Evolutionary conservation across 2,113 vertebrate species (phyloP), one percentile per base, ranked within the genome.

Genomic region (Toxotes jaculatrix): DNA sequence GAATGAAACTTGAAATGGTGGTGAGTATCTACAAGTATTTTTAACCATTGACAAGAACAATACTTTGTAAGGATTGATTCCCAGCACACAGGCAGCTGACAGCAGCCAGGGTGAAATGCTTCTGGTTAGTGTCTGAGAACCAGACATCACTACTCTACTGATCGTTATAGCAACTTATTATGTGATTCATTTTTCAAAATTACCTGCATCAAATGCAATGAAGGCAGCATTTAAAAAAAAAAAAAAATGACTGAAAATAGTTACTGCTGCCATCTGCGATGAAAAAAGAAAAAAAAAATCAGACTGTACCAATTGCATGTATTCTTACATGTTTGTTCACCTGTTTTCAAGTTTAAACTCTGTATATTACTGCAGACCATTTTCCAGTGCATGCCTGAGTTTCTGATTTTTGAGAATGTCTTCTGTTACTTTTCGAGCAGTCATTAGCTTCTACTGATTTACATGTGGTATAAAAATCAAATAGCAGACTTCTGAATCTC

Each of bases 51-150:
- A 53, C 63, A 55, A 45, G 12, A 34, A 64, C 5, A 10, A 27
- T 27, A 17, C 38, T 71, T 65, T 40, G 31, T 12, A 42, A 74
- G 32, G 31, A 56, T 17, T 57, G 42, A 74, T 76, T 63, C n/a
- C 17, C 7, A 31, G 31, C 5, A 38, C 27, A 19, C 3, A 13
- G 17, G 21, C 40, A 17, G 60, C 47, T 70, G 63, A 31, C 55
- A 32, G 53, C 60, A 74, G 67, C 42, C 47, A 17, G 27, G 77
- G 55, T 55, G 16, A 78, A 70, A 53, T 9, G 17, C 27, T 62
- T 40, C 62, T 40, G 51, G 45, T 17, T 42, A 16, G 53, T 17
- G 17, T 12, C 19, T 56, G 11, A n/a, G 51, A n/a, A n/a, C 21
- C 51, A n/a, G 19, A 9, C 53, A 56, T 45, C 14, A 80, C 6